Conservation (phyloP, 2,888 invertebrate species). For the Chaitophorus viminalis region DNA sequence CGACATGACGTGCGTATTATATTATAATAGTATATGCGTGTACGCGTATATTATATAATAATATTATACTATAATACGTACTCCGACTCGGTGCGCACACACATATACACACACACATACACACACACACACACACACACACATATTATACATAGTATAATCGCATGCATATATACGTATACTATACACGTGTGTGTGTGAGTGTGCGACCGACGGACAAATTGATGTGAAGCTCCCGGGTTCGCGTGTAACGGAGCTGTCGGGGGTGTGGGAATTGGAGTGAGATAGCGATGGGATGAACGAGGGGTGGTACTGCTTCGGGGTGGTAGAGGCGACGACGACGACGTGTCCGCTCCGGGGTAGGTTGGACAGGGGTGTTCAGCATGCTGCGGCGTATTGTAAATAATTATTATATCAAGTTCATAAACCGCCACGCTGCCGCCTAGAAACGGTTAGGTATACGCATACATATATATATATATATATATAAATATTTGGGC, state of each 20-base stretch:
- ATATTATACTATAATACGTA: not conserved
- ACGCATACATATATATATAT: no score
- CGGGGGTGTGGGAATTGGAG: not conserved
- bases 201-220: not conserved
- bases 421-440: conserved; percentile 28
- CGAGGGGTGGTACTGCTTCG: not conserved
- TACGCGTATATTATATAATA: not conserved
- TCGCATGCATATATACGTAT: not conserved
- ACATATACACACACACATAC: not conserved
- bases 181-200: not conserved
- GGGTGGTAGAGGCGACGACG: not conserved
- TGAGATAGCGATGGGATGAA: no score
- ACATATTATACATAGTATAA: not conserved
- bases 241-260: not conserved
- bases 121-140: no score
- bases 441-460: conserved; percentile 4
- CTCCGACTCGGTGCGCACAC: not conserved
- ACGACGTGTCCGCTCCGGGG: not conserved
- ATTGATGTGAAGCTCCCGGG: not conserved
- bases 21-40: not conserved
- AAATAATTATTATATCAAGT: conserved; percentile 37
- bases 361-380: not conserved
- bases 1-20: conserved; percentile 43
- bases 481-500: not conserved
- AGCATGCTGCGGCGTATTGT: conserved; percentile 2